Percentiles rank a stretch among this genome's conserved stretches.
phyloP scores from a whole-genome alignment of 1,140 invertebrate species.

The Riptortus pedestris region DNA sequence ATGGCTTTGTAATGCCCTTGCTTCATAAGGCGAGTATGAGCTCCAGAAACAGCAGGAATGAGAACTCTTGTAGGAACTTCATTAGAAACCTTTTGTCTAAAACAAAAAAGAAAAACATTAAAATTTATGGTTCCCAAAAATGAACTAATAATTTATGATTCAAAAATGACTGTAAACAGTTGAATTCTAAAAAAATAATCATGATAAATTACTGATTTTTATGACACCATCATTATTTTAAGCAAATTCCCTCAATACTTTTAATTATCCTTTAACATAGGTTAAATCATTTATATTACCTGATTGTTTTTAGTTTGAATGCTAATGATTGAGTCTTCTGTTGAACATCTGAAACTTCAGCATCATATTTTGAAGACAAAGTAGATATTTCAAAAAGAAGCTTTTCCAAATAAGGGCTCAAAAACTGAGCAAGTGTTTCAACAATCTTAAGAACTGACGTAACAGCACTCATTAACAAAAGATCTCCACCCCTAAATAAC shows the following conservation, averaged over 20 bases:
- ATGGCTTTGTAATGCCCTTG: slow-evolving; percentile 50
- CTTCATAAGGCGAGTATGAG: slow-evolving; percentile 48
- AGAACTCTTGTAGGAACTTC: slow-evolving; percentile 61
- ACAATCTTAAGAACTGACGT: slow-evolving; percentile 46
- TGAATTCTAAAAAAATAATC: too few species aligned
- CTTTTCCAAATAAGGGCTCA: slow-evolving; percentile 72
- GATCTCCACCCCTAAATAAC: slow-evolving; percentile 15
- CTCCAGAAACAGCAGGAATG: slow-evolving; percentile 58
- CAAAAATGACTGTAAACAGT: too few species aligned
- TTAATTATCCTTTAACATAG: too few species aligned
- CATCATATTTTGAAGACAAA: slow-evolving; percentile 37
- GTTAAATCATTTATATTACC: slow-evolving; percentile 23
- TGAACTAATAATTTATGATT: not conserved
- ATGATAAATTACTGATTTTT: too few species aligned
- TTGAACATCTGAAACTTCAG: slow-evolving; percentile 15
- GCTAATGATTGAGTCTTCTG: slow-evolving; percentile 38
- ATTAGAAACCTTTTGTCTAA: slow-evolving; percentile 51
- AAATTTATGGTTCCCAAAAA: not conserved
- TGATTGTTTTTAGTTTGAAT: slow-evolving; percentile 48
- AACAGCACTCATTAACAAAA: not conserved
- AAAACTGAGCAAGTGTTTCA: slow-evolving; percentile 64
- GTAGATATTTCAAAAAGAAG: slow-evolving; percentile 54
- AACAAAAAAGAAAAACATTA: slow-evolving; percentile 28
- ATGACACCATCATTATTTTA: too few species aligned
- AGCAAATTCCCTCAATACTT: too few species aligned